Base-by-base conservation (phyloP, 2,888 invertebrate genomes). In the Drosophila affinis region DNA sequence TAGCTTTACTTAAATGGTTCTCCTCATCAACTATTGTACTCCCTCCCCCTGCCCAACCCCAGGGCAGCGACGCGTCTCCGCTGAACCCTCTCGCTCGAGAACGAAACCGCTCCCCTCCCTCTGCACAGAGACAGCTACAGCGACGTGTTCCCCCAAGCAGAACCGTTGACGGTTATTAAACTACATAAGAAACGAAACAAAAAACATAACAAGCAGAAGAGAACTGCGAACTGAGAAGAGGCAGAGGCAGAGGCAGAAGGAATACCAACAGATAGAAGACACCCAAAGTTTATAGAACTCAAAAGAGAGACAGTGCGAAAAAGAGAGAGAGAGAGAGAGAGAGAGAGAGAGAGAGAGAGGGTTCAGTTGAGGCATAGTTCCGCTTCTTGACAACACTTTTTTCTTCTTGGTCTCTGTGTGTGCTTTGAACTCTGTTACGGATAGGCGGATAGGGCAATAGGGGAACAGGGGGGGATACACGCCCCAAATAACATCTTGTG, bases 111-210 rank as follows among this genome's bases (percentile, higher is more conserved):
- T 21, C 39, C 39, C 39, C 39, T 39, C 14, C 39, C 39, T 2
- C 32, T 39, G 24, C 67, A 65, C 44, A 47, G 63, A 67, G 64
- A 21, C 21, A 21, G 21, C 21, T 21, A 21, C 57, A 72, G 71
- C 68, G 75, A 76, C 79, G 79, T 77, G 78, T 77, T 76, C 77
- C 75, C 46, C 81, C 75, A 77, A 80, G 84, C 88, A 81, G 74
- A 87, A 88, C 89, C 77, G 86, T 81, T 79, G 89, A 81, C 86
- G 87, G 85, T 89, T 89, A 87, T 87, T 88, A 87, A 87, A 81
- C 81, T 79, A 76, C 79, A 69, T 71, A 60, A 58, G 64, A 57
- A 60, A 62, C 52, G 44, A 46, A 58, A 60, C 64, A 32, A 58
- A 56, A 56, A 59, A 62, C 57, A 46, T 34, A 46, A 32, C 39